These are phyloP conservation scores for Omphaloscelis lunosa DNA, from an alignment of 2,888 invertebrate species.

Conservation along the genomic window DNA sequence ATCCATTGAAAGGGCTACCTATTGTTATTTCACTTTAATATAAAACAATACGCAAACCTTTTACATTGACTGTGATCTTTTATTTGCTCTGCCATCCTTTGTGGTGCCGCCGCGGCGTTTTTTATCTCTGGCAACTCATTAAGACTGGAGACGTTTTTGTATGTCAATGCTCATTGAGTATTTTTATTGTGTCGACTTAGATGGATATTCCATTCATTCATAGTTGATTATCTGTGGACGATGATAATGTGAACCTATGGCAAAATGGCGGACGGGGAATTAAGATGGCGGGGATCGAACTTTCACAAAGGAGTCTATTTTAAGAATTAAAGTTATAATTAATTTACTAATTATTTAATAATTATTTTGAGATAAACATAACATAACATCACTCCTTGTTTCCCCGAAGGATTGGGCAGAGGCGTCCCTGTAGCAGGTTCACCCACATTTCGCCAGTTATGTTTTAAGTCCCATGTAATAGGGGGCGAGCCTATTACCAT, in stretches of 20 bases:
- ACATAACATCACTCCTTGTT: no score
- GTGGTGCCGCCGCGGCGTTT: constrained; percentile 85
- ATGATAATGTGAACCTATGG: constrained; percentile 44
- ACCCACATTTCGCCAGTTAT: no score
- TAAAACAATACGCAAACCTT: constrained; percentile 89
- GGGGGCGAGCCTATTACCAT: no score
- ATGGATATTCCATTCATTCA: constrained; percentile 71
- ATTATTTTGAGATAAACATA: no score
- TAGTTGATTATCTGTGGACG: constrained; percentile 61
- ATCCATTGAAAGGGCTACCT: constrained; percentile 90
- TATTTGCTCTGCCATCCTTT: constrained; percentile 85
- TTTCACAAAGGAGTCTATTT: constrained; percentile 5
- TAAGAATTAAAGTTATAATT: background rate
- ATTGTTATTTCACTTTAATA: constrained; percentile 90
- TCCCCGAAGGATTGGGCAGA: no score
- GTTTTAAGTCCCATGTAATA: no score
- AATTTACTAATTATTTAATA: no score
- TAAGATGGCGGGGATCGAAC: constrained; percentile 19
- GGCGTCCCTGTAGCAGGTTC: no score
- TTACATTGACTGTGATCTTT: constrained; percentile 84
- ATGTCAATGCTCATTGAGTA: constrained; percentile 70
- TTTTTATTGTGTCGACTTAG: constrained; percentile 73
- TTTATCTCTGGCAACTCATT: constrained; percentile 87
- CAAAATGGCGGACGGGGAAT: constrained; percentile 48
- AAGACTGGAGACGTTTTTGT: constrained; percentile 73